Evolutionary conservation across 2,113 vertebrate genomes (phyloP).

Genomic region (Equus quagga): DNA sequence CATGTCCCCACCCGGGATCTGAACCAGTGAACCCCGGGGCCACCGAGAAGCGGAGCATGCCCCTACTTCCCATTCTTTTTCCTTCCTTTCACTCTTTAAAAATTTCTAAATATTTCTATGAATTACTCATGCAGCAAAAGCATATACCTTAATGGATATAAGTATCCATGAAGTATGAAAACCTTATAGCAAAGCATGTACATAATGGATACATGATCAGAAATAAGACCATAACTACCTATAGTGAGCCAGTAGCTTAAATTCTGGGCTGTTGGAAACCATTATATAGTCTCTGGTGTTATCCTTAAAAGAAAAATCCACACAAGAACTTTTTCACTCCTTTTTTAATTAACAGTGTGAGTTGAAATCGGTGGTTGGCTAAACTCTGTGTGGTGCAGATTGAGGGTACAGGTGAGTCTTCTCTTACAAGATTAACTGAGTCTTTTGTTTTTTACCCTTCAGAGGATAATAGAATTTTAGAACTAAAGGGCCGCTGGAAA

Average conservation of each 20-base stretch:
- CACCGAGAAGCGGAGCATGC: too few species aligned
- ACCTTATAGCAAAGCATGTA: background rate
- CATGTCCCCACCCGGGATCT: too few species aligned
- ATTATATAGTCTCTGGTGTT: background rate
- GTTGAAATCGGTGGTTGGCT: background rate
- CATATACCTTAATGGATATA: background rate
- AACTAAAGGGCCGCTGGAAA: background rate
- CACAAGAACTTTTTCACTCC: background rate
- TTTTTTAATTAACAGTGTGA: background rate
- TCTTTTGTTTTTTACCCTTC: background rate
- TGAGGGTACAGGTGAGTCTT: background rate
- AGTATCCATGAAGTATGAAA: background rate
- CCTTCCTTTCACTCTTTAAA: constrained; percentile 35
- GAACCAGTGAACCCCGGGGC: too few species aligned
- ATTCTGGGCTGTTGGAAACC: background rate
- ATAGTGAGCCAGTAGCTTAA: background rate
- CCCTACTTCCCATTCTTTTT: background rate
- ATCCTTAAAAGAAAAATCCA: background rate
- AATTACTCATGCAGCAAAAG: constrained; percentile 8
- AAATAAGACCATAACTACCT: background rate
- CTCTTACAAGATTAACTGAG: background rate
- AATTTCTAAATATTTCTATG: constrained; percentile 34
- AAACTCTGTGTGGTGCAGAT: background rate
- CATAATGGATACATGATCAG: background rate
- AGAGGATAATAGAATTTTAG: background rate